Evolutionary conservation across 2,113 vertebrate genomes (phyloP).

Genomic region (Aspidoscelis tigris): DNA sequence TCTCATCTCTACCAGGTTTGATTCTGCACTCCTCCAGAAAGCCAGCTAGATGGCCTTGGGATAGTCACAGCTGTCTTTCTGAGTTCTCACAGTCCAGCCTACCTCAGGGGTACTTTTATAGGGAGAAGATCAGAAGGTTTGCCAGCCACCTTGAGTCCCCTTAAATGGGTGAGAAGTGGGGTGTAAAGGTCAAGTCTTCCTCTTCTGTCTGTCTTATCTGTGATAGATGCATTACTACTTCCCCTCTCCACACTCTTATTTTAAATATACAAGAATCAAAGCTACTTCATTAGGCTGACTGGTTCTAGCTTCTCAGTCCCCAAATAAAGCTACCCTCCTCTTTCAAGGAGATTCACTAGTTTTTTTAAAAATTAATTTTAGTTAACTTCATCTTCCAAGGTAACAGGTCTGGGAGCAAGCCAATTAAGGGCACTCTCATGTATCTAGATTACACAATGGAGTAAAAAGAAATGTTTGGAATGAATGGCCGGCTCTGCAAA

Average conservation of each 20-base stretch:
- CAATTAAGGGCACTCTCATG: conserved; percentile 25
- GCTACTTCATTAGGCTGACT: neutral
- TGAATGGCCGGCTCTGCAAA: neutral
- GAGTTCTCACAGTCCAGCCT: too few relatives aligned
- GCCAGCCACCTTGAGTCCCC: too few relatives aligned
- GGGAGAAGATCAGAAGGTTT: too few relatives aligned
- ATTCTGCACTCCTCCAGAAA: too few relatives aligned
- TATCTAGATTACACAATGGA: neutral
- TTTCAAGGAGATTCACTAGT: conserved; percentile 5
- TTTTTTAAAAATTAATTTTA: conserved; percentile 27
- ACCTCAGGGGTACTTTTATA: too few relatives aligned
- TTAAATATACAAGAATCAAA: neutral
- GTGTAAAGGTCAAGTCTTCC: too few relatives aligned
- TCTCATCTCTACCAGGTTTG: too few relatives aligned
- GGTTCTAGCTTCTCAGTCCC: conserved; percentile 2
- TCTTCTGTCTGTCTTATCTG: neutral
- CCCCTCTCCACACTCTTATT: neutral
- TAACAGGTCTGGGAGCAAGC: conserved; percentile 13
- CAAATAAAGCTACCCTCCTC: conserved; percentile 19
- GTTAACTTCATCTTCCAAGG: conserved; percentile 34
- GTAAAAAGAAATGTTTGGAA: conserved; percentile 3
- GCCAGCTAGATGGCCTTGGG: too few relatives aligned
- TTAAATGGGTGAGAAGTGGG: too few relatives aligned
- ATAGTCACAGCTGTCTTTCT: too few relatives aligned
- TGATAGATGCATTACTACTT: neutral